phyloP scores from a whole-genome alignment of 2,113 vertebrate species.

The Anguilla rostrata region DNA sequence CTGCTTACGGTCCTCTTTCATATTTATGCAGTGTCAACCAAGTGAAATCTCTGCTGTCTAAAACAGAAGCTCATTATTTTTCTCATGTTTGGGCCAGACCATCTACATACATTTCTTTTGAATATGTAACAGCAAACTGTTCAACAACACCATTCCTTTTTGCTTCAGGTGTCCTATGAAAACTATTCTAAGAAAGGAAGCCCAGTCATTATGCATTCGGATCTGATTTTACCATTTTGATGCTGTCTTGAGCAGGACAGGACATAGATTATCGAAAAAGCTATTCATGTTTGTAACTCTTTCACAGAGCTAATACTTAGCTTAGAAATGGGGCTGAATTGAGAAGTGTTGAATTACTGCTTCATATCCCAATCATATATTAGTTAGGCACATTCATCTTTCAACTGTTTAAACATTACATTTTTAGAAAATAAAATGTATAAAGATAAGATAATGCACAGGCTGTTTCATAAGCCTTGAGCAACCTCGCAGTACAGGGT shows the following conservation, averaged over 20 bases:
- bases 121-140: background rate
- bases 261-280: background rate
- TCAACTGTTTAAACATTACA: background rate
- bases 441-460: no score
- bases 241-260: background rate
- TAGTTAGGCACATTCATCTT: background rate
- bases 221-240: background rate
- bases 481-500: background rate
- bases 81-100: background rate
- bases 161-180: background rate
- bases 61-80: background rate
- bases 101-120: background rate
- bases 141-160: background rate
- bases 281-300: background rate
- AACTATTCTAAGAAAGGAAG: background rate
- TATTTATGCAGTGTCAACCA: background rate
- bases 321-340: background rate
- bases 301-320: conserved; percentile 11
- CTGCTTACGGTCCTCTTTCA: background rate
- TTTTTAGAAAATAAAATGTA: no score
- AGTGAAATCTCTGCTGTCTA: background rate
- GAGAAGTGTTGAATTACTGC: background rate
- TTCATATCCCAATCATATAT: background rate
- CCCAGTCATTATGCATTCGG: background rate
- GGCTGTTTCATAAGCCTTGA: no score